These are phyloP conservation scores for Holotrichia oblita DNA, from an alignment of 1,140 invertebrate species.

Conservation along the genomic window DNA sequence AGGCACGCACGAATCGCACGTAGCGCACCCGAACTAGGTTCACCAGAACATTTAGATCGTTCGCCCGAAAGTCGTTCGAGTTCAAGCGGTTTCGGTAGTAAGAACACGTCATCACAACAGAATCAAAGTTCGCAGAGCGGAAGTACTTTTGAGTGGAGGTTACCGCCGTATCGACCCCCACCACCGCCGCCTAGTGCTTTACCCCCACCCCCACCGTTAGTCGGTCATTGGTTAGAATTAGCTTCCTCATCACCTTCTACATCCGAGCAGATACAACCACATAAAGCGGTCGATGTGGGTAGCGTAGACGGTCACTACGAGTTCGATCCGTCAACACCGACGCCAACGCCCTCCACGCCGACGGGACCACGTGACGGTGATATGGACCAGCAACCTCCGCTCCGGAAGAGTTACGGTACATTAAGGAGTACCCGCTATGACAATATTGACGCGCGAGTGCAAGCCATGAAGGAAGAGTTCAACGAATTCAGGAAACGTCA, in stretches of 20 bases:
- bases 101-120: slow-evolving; percentile 90
- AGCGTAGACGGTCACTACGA: slow-evolving; percentile 96
- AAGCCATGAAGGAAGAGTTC: slow-evolving; percentile 96
- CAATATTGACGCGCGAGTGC: slow-evolving; percentile 89
- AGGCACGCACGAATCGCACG: slow-evolving; percentile 71
- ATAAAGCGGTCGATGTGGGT: slow-evolving; percentile 75
- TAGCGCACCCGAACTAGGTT: slow-evolving; percentile 72
- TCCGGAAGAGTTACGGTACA: slow-evolving; percentile 58
- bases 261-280: slow-evolving; percentile 59
- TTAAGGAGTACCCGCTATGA: slow-evolving; percentile 68
- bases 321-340: slow-evolving; percentile 82
- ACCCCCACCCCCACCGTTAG: slow-evolving; percentile 61
- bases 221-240: slow-evolving; percentile 70
- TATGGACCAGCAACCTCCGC: slow-evolving; percentile 59
- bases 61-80: slow-evolving; percentile 88
- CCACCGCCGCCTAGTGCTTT: slow-evolving; percentile 66
- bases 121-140: slow-evolving; percentile 74
- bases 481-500: slow-evolving; percentile 90
- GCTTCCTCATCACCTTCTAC: slow-evolving; percentile 65
- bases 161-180: slow-evolving; percentile 77
- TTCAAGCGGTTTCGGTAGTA: slow-evolving; percentile 88
- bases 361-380: slow-evolving; percentile 69
- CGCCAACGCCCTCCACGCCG: slow-evolving; percentile 79
- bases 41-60: slow-evolving; percentile 72
- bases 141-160: slow-evolving; percentile 79